These are phyloP conservation scores for Virgularia gustaviana DNA, from an alignment of 92 coral and sea anemone genomes.

Conservation along the genomic window DNA sequence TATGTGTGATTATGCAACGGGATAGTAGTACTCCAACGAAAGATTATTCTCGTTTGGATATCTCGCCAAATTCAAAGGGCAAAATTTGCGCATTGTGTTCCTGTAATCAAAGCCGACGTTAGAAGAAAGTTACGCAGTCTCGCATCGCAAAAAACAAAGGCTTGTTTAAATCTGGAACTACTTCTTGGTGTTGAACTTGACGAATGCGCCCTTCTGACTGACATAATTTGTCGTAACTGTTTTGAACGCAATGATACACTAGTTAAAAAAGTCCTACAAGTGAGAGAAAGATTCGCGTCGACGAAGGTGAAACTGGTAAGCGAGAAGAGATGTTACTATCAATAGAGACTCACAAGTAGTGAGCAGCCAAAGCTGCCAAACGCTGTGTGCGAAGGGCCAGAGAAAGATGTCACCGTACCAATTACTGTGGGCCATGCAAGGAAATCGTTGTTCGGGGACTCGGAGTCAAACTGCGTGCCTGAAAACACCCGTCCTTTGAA, in stretches of 20 bases:
- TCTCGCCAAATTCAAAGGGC: constrained; percentile 2
- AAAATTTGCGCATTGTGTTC: constrained; percentile 11
- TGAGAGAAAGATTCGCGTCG: constrained; percentile 10
- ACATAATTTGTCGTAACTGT: constrained; percentile 32
- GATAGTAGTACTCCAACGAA: not conserved
- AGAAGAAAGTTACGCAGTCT: not conserved
- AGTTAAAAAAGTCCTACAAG: constrained; percentile 7
- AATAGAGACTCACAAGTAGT: not conserved
- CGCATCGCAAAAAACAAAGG: constrained; percentile 6
- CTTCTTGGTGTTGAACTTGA: constrained; percentile 15
- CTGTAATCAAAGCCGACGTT: constrained; percentile 2
- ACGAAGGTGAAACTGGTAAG: not conserved
- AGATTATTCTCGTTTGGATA: constrained; percentile 18
- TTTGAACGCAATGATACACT: constrained; percentile 8
- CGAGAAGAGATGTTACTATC: not conserved
- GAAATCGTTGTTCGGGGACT: constrained; percentile 7
- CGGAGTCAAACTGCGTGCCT: no score
- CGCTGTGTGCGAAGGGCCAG: no score
- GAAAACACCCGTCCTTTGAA: no score
- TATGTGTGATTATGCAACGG: not conserved
- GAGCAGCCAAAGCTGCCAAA: not conserved
- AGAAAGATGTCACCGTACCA: not conserved
- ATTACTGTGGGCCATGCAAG: not conserved
- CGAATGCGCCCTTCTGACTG: not conserved
- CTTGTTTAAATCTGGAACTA: constrained; percentile 28